Base-by-base conservation (phyloP, 2,888 invertebrate genomes). In the Ctenicera cuprea region DNA sequence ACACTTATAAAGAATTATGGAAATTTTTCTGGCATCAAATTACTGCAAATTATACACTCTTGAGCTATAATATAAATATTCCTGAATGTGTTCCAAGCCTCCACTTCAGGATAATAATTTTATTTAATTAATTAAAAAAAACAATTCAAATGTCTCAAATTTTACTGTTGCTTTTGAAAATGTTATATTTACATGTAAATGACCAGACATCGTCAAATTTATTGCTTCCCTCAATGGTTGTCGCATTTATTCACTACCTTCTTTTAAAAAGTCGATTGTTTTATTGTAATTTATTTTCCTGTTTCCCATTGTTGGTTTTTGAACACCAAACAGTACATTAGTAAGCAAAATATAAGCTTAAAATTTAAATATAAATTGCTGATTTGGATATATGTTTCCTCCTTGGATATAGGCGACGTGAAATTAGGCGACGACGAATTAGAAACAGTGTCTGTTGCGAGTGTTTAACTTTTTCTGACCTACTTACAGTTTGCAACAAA, bases 221-320 rank as follows among this genome's bases (percentile, higher is more conserved):
- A 54, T 54, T 22, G 54, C 30, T 54, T 54, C 54, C 54, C 54
- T 30, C 14, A 54, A 50, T 1, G 7, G 48, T 9, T 16, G 26
- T n/a, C 22, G 26, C 9, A 26, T 22, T 50, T 12, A 50, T 50
- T 50, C 16, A 48, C 48, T 64, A 33, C 33, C 50, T 50, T 64
- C 50, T 48, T 52, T 52, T 33, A 38, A 33, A 33, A 37, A 66
- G 57, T 67, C 67, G 30, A 67, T 67, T 67, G 67, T 67, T 59
- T 67, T 65, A 65, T 48, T 37, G 50, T 67, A 57, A 43, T 67
- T 67, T 67, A 67, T 57, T 57, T 67, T 67, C 57, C 67, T 54
- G 67, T 67, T 57, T 57, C 22, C 43, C 43, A 67, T 67, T 67
- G 67, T 59, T 67, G 14, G 9, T 12, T 67, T 67, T 54, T n/a